Evolutionary conservation across 1,140 invertebrate genomes (phyloP).

Genomic region (Chrysopa pallens): DNA sequence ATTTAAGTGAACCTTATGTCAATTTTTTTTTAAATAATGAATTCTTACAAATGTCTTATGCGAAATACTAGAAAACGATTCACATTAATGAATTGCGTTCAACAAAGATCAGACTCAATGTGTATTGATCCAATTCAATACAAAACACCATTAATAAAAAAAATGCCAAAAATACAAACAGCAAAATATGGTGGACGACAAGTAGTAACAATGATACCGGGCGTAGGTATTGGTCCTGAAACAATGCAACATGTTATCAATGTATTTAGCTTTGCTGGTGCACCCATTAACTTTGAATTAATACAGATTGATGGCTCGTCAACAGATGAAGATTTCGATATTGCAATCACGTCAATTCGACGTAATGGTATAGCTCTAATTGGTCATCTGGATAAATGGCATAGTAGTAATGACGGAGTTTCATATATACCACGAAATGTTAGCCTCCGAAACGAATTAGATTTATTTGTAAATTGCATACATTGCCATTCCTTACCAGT

Average conservation of each 20-base stretch:
- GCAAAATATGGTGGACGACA: slow-evolving; percentile 33
- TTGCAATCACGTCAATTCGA: slow-evolving; percentile 40
- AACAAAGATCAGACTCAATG: no score
- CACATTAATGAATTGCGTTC: no score
- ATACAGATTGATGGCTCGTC: slow-evolving; percentile 29
- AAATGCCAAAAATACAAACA: no score
- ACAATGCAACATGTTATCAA: slow-evolving; percentile 32
- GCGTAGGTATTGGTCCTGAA: slow-evolving; percentile 39
- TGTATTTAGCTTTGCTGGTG: slow-evolving; percentile 33
- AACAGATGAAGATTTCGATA: slow-evolving; percentile 26
- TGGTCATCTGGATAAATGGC: slow-evolving; percentile 18
- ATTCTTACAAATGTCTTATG: no score
- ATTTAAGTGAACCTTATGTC: no score
- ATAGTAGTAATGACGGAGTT: not conserved
- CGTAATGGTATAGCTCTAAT: slow-evolving; percentile 50
- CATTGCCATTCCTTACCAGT: slow-evolving; percentile 9
- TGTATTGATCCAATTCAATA: no score
- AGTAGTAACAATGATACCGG: slow-evolving; percentile 36
- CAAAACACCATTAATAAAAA: no score
- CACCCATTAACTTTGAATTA: slow-evolving; percentile 44
- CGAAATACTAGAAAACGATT: no score
- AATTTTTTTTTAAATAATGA: no score
- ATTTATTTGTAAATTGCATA: not conserved
- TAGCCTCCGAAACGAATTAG: not conserved
- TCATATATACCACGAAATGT: no score